Base-by-base conservation (phyloP, 2,797 vertebrate species). In the Gouania willdenowi region DNA sequence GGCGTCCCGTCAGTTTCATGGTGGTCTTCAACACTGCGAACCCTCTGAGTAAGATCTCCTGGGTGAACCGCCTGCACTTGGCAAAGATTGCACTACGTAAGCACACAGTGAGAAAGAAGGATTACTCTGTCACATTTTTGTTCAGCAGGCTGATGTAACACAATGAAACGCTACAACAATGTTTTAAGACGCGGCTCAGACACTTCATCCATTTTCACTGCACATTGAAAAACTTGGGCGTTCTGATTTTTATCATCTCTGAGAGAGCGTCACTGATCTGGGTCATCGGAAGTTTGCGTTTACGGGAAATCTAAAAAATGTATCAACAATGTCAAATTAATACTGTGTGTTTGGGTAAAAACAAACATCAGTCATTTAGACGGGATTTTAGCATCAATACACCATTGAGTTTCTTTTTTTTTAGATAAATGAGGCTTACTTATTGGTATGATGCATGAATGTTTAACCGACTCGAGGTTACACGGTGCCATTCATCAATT, bases 1-100 rank as follows among this genome's bases (percentile, higher is more conserved):
- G 94, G 3, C 93, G 93, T 25, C 94, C 95, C 32, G 90, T 95
- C 75, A 96, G 92, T 2, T 92, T 97, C 81, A 95, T 94, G 90
- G 92, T 95, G 58, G 93, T 97, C 61, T 96, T 98, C 86, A 94
- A 95, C 86, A 97, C 95, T 0, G 92, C 94, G 8, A 97, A 69
- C 63, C 92, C 95, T 4, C 79, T 96, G 26, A 96, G 93, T 77
- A 97, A 97, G 83, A 94, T 97, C 76, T 94, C 90, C 57, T 98
- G 95, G 95, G 94, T 98, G 62, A 97, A 96, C 77, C 87, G 93
- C 15, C 70, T 98, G 60, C 94, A 97, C 61, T 66, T 97, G 84
- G 93, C 94, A 49, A 95, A 94, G 87, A 90, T 95, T 0, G 92
- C 91, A 30, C 88, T 89, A 29, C 72, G 79, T 83, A 76, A 74